Percentiles rank a stretch among this genome's conserved stretches.
phyloP scores from a whole-genome alignment of 2,113 vertebrate species.

The Oostethus manadensis region DNA sequence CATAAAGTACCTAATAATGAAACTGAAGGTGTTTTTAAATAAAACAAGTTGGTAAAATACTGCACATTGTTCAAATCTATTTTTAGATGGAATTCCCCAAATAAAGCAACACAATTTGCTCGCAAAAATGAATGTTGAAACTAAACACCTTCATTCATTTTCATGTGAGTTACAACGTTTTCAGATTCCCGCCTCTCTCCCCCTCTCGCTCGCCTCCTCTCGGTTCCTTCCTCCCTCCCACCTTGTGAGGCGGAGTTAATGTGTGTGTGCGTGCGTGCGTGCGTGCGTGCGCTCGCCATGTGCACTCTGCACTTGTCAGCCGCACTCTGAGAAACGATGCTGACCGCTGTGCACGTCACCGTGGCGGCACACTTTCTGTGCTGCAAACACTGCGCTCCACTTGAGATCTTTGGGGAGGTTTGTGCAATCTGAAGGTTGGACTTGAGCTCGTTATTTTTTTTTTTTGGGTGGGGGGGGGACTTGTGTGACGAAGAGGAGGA shows the following conservation, averaged over 20 bases:
- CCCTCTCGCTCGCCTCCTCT: conserved; percentile 11
- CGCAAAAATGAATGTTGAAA: not conserved
- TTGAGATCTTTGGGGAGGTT: not conserved
- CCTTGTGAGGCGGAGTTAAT: conserved; percentile 61
- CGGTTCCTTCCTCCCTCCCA: conserved; percentile 6
- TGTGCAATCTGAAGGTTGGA: not conserved
- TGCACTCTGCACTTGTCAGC: conserved; percentile 61
- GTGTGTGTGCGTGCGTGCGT: not conserved
- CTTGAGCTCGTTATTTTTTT: conserved; percentile 13
- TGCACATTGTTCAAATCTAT: no score
- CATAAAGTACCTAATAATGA: no score
- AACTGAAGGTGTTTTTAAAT: no score
- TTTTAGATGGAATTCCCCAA: no score
- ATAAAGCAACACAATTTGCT: no score
- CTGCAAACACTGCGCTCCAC: not conserved
- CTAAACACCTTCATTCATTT: conserved; percentile 33
- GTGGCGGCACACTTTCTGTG: not conserved
- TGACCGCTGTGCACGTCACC: not conserved
- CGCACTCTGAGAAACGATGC: conserved; percentile 35
- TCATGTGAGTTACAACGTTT: conserved; percentile 36
- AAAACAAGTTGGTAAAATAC: no score
- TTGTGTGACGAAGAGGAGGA: conserved; percentile 6
- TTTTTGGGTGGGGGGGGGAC: conserved; percentile 20
- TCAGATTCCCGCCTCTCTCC: conserved; percentile 42
- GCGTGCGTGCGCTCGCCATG: conserved; percentile 37